phyloP scores from a whole-genome alignment of 30 jellyfish, hydroid and myxozoan species.

The Aurelia aurita complex sp. Pacific region DNA sequence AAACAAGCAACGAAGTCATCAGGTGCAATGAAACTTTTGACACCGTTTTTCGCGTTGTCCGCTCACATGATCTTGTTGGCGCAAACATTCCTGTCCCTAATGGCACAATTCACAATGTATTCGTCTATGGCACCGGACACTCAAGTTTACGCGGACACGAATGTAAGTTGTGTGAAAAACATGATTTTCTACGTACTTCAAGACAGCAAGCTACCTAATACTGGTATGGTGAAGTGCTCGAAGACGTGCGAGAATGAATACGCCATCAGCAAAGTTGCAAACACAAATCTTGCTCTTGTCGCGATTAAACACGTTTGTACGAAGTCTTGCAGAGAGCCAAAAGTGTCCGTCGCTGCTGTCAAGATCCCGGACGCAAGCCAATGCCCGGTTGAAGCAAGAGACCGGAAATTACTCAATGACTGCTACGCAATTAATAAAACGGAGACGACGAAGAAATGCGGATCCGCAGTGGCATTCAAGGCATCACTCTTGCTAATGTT shows the following conservation, averaged over 20 bases:
- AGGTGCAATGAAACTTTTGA: conserved; percentile 38
- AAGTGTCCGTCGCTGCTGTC: conserved; percentile 31
- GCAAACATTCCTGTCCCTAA: conserved; percentile 38
- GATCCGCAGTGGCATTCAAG: not conserved
- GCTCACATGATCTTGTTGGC: conserved; percentile 62
- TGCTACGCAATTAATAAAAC: conserved; percentile 14
- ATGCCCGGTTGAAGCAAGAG: conserved; percentile 45
- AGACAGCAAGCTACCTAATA: conserved; percentile 26
- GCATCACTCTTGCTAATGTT: no score
- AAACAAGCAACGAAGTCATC: conserved; percentile 29
- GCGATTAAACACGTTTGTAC: conserved; percentile 19
- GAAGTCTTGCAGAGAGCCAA: conserved; percentile 37
- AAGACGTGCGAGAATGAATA: conserved; percentile 33
- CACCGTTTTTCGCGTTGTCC: conserved; percentile 59
- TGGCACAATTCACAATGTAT: conserved; percentile 39
- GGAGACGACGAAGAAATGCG: conserved; percentile 33
- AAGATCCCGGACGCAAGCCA: not conserved
- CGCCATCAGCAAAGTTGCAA: conserved; percentile 47
- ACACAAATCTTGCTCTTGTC: conserved; percentile 67
- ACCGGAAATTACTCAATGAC: conserved; percentile 6
- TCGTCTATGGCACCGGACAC: conserved; percentile 20
- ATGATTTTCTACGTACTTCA: conserved; percentile 56
- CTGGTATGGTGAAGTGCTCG: conserved; percentile 39
- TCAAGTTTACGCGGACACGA: conserved; percentile 46
- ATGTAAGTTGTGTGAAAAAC: conserved; percentile 60